Evolutionary conservation across 2,888 invertebrate species (phyloP).

Genomic region (Stenodema calcarata): DNA sequence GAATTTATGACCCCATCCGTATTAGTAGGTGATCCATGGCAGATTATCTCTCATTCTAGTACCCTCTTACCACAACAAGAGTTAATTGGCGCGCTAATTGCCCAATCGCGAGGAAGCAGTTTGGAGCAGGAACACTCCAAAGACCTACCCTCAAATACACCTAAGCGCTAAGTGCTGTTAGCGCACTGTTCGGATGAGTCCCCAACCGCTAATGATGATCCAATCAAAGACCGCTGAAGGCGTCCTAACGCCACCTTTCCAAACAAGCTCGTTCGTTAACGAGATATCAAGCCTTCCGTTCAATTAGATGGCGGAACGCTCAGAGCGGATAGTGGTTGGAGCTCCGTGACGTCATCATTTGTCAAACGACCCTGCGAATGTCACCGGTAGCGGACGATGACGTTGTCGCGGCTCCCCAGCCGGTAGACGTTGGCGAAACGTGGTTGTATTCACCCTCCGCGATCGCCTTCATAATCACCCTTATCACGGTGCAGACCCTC

Average conservation of each 20-base stretch:
- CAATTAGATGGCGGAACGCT: constrained; percentile 5
- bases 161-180: constrained; percentile 4
- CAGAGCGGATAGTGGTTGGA: not conserved
- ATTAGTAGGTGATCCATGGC: too few relatives aligned
- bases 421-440: too few relatives aligned
- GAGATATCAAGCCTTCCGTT: constrained; percentile 34
- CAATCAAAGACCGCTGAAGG: constrained; percentile 40
- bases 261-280: constrained; percentile 23
- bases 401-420: not conserved
- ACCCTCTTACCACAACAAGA: not conserved
- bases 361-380: not conserved
- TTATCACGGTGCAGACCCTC: too few relatives aligned
- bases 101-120: not conserved
- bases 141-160: not conserved
- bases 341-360: constrained; percentile 23
- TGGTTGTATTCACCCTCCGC: too few relatives aligned
- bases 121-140: not conserved
- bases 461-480: too few relatives aligned
- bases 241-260: constrained; percentile 1
- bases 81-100: constrained; percentile 8
- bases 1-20: too few relatives aligned
- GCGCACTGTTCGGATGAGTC: not conserved
- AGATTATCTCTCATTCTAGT: not conserved
- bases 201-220: constrained; percentile 35
- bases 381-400: not conserved